Evolutionary conservation across 2,797 vertebrate species (phyloP).

Genomic region (Limnodromus scolopaceus): DNA sequence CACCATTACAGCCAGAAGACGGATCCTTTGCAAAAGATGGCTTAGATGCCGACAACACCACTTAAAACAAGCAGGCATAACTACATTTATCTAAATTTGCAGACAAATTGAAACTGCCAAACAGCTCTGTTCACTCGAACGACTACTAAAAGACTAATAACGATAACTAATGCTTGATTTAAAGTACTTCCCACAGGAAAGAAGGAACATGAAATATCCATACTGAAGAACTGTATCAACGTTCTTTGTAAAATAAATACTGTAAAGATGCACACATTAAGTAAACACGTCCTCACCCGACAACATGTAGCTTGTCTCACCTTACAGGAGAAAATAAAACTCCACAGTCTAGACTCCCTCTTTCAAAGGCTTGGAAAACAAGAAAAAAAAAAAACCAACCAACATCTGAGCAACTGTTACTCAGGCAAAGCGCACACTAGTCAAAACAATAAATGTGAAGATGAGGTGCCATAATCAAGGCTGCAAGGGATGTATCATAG

Average conservation of each 20-base stretch:
- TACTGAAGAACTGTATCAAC: not conserved
- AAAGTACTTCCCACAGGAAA: not conserved
- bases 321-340: not conserved
- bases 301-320: accelerated
- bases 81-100: not conserved
- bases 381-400: not conserved
- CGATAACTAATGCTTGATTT: not conserved
- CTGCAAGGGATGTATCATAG: not conserved
- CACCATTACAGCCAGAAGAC: not conserved
- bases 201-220: not conserved
- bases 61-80: not conserved
- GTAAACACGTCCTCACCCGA: not conserved
- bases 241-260: not conserved
- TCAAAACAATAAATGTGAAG: not conserved
- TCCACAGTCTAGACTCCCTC: not conserved
- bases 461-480: not conserved
- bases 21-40: not conserved
- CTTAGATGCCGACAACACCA: not conserved
- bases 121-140: not conserved
- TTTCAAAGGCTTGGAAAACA: not conserved
- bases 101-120: not conserved
- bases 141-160: not conserved
- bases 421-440: not conserved
- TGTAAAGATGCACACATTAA: not conserved
- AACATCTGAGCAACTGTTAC: not conserved